Base-by-base conservation (phyloP, 92 coral and sea anemone species). In the Ricordea florida region DNA sequence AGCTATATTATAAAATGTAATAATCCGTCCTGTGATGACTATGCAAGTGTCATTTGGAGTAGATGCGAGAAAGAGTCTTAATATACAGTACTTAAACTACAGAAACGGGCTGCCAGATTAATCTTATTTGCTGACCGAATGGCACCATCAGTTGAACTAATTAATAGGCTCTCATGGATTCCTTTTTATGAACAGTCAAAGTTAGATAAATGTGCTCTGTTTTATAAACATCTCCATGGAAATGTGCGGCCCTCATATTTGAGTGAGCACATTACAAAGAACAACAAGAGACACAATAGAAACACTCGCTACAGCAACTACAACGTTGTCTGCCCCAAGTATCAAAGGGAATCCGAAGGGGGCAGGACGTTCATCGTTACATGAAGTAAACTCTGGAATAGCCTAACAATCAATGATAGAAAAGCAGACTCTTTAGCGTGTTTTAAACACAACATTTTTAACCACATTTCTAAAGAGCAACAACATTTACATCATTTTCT, bases 111-210 rank as follows among this genome's bases (percentile, higher is more conserved):
- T 23, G 72, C 78, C 16, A 29, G 78, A 51, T 47, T 53, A 35
- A 70, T 70, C 49, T 43, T 72, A 36, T 36, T 36, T 38, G 78
- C 78, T 17, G 68, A 52, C 26, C 78, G 68, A 20, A 51, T 27
- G 62, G 58, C 78, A 15, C 78, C 78, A 28, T 70, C 78, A 30
- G 70, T 70, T 13, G 69, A 70, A 53, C 68, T 70, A 18, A 53
- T 70, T 53, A 70, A 70, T 55, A 70, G 49, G 34, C 41, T 70
- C 22, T 22, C 31, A 40, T 75, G 82, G 82, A 64, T 75, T 49
- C 84, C 79, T 50, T 66, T 68, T 51, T 69, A 77, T 52, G 78
- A 77, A 48, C 17, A 75, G 46, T 58, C 53, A 34, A 35, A 57
- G 67, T 53, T 70, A 27, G 68, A 70, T 53, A 51, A 70, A 70